A percentile compares a stretch with the other conserved stretches of the same genome.
Conservation (phyloP, 2,113 vertebrate genomes). For the Furnarius figulus region DNA sequence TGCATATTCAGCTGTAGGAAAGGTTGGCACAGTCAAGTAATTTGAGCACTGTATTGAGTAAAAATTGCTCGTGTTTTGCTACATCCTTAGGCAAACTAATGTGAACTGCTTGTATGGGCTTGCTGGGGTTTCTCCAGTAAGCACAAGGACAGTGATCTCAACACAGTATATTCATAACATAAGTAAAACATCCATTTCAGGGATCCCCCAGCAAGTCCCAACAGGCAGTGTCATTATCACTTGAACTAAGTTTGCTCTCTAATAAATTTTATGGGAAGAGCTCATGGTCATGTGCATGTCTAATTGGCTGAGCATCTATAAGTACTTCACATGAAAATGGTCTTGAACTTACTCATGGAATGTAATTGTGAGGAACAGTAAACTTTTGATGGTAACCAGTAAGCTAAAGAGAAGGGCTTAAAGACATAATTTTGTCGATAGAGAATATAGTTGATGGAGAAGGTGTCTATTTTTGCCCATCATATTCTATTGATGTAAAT, state of each 20-base stretch:
- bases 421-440: background rate
- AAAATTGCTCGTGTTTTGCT: background rate
- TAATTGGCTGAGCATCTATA: background rate
- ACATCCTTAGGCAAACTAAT: background rate
- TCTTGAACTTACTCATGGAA: background rate
- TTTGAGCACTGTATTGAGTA: background rate
- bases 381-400: background rate
- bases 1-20: background rate
- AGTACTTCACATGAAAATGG: background rate
- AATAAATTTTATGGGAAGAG: background rate
- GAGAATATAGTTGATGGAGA: background rate
- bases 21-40: background rate
- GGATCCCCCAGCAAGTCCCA: background rate
- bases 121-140: background rate
- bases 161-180: background rate
- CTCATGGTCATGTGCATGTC: background rate
- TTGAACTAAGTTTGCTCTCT: background rate
- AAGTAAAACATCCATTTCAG: background rate
- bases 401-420: background rate
- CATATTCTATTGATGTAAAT: background rate
- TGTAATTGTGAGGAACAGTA: background rate
- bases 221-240: background rate
- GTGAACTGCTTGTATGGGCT: background rate
- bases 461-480: background rate
- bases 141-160: background rate